These are phyloP conservation scores for Ornithorhynchus anatinus DNA, from an alignment of 2,113 vertebrate genomes.

Conservation along the genomic window DNA sequence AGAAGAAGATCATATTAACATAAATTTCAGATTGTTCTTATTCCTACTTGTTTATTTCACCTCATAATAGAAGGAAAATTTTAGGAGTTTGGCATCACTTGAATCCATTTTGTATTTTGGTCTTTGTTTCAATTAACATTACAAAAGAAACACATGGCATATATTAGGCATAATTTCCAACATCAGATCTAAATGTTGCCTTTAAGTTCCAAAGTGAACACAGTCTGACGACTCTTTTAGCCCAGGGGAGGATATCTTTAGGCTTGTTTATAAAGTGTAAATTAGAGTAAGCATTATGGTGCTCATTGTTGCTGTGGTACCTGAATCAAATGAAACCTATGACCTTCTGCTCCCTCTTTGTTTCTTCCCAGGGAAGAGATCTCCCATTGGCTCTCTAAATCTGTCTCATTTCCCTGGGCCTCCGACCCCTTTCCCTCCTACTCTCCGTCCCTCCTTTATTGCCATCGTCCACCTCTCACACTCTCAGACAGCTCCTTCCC, in stretches of 20 bases:
- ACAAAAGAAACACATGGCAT: constrained; percentile 50
- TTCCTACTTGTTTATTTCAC: neutral
- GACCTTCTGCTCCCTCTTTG: too few species aligned
- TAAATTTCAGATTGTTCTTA: neutral
- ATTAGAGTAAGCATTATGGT: constrained; percentile 38
- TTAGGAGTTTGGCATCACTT: constrained; percentile 15
- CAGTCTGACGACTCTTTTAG: constrained; percentile 35
- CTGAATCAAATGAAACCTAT: neutral
- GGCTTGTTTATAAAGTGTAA: constrained; percentile 53
- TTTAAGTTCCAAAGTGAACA: neutral
- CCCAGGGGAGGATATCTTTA: constrained; percentile 46
- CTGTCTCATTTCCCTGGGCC: too few species aligned
- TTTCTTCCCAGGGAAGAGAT: too few species aligned
- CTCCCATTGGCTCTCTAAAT: too few species aligned
- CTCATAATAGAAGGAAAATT: constrained; percentile 3
- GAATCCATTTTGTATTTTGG: constrained; percentile 20
- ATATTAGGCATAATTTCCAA: constrained; percentile 54
- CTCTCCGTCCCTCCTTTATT: too few species aligned
- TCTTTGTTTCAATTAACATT: constrained; percentile 55
- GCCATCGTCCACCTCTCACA: too few species aligned
- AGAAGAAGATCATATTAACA: neutral
- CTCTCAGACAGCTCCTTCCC: too few species aligned
- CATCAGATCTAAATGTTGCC: constrained; percentile 27
- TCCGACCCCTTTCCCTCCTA: too few species aligned
- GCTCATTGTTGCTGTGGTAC: constrained; percentile 22